A percentile compares a stretch with the other conserved stretches of the same genome.
These are phyloP conservation scores for Orchesellides sinensis DNA, from an alignment of 2,888 invertebrate genomes.

Conservation along the genomic window DNA sequence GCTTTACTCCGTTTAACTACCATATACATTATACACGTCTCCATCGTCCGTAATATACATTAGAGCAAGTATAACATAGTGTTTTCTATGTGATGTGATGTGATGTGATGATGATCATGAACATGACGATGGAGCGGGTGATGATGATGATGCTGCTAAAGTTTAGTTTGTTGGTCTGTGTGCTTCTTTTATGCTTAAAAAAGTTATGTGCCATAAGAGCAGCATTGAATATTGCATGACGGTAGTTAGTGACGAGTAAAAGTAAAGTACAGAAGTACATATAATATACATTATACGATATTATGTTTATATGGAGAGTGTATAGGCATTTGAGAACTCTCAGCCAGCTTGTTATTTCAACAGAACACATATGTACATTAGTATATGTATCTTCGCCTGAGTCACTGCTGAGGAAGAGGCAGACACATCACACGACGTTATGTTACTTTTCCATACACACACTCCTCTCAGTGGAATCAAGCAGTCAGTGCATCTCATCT, in stretches of 20 bases:
- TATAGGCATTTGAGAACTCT: conserved; percentile 18
- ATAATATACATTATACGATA: too few relatives aligned
- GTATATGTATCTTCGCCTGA: conserved; percentile 4
- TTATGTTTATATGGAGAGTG: too few relatives aligned
- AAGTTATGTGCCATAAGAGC: too few relatives aligned
- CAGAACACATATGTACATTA: not conserved
- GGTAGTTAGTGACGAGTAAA: conserved; percentile 15
- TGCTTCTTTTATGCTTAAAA: too few relatives aligned
- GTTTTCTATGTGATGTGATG: too few relatives aligned
- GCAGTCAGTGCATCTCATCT: conserved; percentile 33
- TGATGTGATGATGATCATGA: too few relatives aligned
- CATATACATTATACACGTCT: too few relatives aligned
- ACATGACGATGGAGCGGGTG: not conserved
- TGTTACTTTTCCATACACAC: conserved; percentile 21
- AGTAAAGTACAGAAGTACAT: conserved; percentile 16
- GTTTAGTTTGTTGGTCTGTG: not conserved
- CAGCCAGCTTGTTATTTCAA: conserved; percentile 34
- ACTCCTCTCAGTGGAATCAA: conserved; percentile 27
- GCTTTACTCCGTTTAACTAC: conserved; percentile 6
- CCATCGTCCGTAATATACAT: conserved; percentile 6
- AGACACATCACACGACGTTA: conserved; percentile 28
- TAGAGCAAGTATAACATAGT: not conserved
- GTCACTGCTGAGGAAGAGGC: conserved; percentile 15
- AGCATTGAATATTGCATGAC: too few relatives aligned
- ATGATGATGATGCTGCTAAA: conserved; percentile 21